phyloP scores from a whole-genome alignment of 2,113 vertebrate genomes.

The Podarcis raffonei region DNA sequence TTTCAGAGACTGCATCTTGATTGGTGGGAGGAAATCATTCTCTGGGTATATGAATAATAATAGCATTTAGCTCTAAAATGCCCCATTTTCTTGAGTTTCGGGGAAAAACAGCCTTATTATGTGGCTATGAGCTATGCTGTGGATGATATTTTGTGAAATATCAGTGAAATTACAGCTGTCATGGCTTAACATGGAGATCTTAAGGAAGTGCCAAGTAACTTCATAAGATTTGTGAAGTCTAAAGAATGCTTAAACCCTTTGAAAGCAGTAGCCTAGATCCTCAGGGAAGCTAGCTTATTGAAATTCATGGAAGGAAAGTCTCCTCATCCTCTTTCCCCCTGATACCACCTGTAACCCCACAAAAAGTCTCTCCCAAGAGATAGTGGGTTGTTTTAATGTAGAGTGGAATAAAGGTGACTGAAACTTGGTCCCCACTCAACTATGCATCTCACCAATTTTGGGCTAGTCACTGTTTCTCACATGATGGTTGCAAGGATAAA shows the following conservation, averaged over 20 bases:
- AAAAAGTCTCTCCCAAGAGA: neutral
- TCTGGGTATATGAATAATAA: slow-evolving; percentile 39
- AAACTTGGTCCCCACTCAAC: no score
- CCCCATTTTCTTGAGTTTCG: slow-evolving; percentile 14
- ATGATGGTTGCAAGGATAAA: no score
- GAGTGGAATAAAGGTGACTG: no score
- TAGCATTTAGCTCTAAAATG: slow-evolving; percentile 43
- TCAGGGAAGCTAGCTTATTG: neutral
- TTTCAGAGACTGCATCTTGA: slow-evolving; percentile 35
- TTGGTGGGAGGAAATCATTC: slow-evolving; percentile 22
- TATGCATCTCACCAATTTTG: no score
- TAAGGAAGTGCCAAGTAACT: slow-evolving; percentile 40
- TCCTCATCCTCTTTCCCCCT: neutral
- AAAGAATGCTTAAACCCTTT: neutral
- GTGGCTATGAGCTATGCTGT: slow-evolving; percentile 19
- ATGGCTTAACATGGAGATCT: slow-evolving; percentile 52
- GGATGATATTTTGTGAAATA: slow-evolving; percentile 48
- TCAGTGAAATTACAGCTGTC: slow-evolving; percentile 52
- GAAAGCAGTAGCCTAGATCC: neutral
- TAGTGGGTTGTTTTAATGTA: no score
- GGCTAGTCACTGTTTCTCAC: no score
- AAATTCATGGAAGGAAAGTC: neutral
- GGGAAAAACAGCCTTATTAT: neutral
- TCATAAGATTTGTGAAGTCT: slow-evolving; percentile 16
- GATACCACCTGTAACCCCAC: neutral